phyloP scores from a whole-genome alignment of 2,888 invertebrate genomes.

The Pterostichus madidus region DNA sequence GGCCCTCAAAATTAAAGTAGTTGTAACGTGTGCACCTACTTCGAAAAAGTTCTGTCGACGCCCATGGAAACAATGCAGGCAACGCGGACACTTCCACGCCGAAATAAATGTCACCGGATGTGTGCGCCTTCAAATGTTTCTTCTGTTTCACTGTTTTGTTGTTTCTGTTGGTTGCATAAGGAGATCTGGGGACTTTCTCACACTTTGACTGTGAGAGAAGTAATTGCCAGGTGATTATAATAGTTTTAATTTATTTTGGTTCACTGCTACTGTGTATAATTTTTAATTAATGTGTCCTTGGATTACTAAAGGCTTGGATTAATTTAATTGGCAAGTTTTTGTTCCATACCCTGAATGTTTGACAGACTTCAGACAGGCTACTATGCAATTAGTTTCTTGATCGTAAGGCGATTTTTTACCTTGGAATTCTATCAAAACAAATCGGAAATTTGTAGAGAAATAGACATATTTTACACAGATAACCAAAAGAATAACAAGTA shows the following conservation, averaged over 20 bases:
- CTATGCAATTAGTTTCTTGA: not conserved
- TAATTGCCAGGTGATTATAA: conserved; percentile 57
- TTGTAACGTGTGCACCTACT: too few species aligned
- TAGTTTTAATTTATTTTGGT: conserved; percentile 66
- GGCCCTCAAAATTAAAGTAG: too few species aligned
- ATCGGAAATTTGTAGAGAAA: too few species aligned
- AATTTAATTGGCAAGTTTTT: conserved; percentile 59
- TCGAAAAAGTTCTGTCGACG: too few species aligned
- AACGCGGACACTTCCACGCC: not conserved
- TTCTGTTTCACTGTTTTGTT: conserved; percentile 6
- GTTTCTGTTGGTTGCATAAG: conserved; percentile 34
- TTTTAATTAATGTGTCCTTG: conserved; percentile 66
- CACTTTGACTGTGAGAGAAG: conserved; percentile 32
- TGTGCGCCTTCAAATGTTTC: conserved; percentile 51
- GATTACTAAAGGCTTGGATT: conserved; percentile 56
- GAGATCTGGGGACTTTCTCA: conserved; percentile 36
- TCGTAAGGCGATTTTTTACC: not conserved
- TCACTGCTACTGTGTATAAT: conserved; percentile 63
- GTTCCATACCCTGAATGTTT: conserved; percentile 26
- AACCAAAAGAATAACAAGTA: too few species aligned
- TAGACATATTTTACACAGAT: too few species aligned
- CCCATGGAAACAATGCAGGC: conserved; percentile 24
- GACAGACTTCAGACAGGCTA: not conserved
- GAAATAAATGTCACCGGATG: conserved; percentile 60
- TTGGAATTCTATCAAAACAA: too few species aligned